Conservation (phyloP, 2,113 vertebrate species). For the Pachycephala philippinensis region DNA sequence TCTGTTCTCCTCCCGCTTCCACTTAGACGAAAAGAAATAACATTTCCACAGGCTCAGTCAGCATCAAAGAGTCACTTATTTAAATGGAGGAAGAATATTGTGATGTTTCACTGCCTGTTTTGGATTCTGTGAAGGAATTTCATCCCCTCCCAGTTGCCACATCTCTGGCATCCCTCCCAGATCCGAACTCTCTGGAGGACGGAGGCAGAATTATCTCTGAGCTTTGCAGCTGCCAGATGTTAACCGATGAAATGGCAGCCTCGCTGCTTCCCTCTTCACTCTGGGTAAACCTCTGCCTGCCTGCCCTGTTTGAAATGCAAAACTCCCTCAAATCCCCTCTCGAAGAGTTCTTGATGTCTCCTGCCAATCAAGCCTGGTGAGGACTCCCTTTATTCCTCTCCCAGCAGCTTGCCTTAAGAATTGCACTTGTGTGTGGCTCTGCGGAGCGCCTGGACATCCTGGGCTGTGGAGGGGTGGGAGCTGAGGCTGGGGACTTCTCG, state of each 20-base stretch:
- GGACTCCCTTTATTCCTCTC: not conserved
- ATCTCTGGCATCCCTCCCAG: slow-evolving; percentile 52
- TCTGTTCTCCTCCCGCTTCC: not conserved
- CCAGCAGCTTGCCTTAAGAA: not conserved
- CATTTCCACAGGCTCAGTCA: not conserved
- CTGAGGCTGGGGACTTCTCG: not conserved
- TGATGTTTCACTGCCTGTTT: slow-evolving; percentile 39
- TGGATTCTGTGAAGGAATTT: slow-evolving; percentile 61
- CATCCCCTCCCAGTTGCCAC: not conserved
- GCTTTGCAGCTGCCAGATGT: slow-evolving; percentile 52
- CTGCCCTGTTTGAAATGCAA: slow-evolving; percentile 33
- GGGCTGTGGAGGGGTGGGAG: not conserved
- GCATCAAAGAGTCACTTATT: not conserved
- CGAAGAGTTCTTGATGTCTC: not conserved
- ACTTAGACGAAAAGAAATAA: not conserved
- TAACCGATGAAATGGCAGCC: not conserved
- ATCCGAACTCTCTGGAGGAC: not conserved
- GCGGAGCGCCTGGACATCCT: fast-evolving
- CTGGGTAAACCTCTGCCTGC: not conserved
- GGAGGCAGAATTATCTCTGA: slow-evolving; percentile 43
- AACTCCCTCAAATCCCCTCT: not conserved
- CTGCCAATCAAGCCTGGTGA: not conserved
- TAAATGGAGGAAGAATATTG: not conserved
- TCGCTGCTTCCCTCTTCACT: not conserved
- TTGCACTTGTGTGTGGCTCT: not conserved